Base-by-base conservation (phyloP, 2,888 invertebrate genomes). In the Lasioglossum lativentre region DNA sequence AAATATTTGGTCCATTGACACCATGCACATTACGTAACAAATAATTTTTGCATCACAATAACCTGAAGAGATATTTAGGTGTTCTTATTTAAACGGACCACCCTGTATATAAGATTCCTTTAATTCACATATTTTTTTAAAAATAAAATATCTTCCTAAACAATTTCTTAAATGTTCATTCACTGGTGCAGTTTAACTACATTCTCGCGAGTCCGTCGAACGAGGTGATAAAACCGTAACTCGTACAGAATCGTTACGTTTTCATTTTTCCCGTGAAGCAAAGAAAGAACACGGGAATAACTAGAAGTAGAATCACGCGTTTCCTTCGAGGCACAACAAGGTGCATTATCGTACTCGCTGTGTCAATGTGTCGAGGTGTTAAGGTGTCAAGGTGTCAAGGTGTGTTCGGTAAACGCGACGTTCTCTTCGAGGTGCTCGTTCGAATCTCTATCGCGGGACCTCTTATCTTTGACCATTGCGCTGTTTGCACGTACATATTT, bases 381-480 rank as follows among this genome's bases (percentile, higher is more conserved):
- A 1, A 45, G 5, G 45, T 45, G 45, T 42, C 42, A 42, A 42
- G 0, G 42, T 45, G 45, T 19, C 47, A 47, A 19, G 6, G 47
- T 47, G 34, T 34, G 34, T 34, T 59, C 30, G 42, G 1, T 27
- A 56, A 45, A 45, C 16, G 16, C 14, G 30, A 34, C 27, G 34
- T 14, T 45, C 16, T 34, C 19, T 40, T 14, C 23, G 27, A 75
- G 27, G 47, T 38, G n/a, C 16, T 71, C 34, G 34, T 38, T 68
- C 12, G 45, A 56, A 66, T 80, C 75, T 80, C 77, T 12, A 27
- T 59, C 59, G 59, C 14, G 27, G 2, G 16, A 27, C 3, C 34
- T 23, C 80, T 84, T 84, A 80, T 84, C 85, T 16, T 66, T 30
- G 6, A 52, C 10, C 30, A 27, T 76, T 77, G 38, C 38, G 71